A percentile compares a stretch with the other conserved stretches of the same genome.
phyloP scores from a whole-genome alignment of 2,113 vertebrate species.

The Prietella phreatophila region DNA sequence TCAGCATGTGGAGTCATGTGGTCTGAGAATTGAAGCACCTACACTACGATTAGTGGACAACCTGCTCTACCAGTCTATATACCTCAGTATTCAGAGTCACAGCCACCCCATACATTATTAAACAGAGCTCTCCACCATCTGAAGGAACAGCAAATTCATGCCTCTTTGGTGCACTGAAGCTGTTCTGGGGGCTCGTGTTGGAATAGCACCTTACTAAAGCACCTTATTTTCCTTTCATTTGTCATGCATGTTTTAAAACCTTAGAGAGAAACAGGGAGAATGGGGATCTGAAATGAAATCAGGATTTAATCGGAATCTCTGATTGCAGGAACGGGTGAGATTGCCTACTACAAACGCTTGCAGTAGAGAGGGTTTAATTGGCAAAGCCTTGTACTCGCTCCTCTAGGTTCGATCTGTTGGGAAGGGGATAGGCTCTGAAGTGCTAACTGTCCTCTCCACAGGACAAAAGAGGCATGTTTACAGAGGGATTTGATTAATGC shows the following conservation, averaged over 20 bases:
- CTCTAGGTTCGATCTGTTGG: neutral
- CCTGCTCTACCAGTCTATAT: no score
- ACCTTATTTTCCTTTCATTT: neutral
- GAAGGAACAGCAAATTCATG: neutral
- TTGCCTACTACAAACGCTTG: neutral
- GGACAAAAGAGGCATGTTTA: constrained; percentile 32
- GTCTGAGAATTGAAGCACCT: no score
- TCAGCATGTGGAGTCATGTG: no score
- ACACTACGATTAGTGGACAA: no score
- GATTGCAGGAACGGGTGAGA: neutral
- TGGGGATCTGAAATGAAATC: neutral
- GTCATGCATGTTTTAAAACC: neutral
- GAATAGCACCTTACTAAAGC: neutral
- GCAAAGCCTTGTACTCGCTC: neutral
- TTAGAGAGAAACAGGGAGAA: neutral
- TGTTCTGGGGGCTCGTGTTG: neutral
- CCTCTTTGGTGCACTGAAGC: neutral
- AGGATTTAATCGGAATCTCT: neutral
- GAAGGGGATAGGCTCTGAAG: constrained; percentile 4
- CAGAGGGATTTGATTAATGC: constrained; percentile 28
- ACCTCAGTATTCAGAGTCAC: no score
- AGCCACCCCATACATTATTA: neutral
- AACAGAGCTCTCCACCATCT: neutral
- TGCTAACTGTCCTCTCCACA: neutral
- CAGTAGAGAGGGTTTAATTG: neutral